Percentiles rank a stretch among this genome's conserved stretches.
Evolutionary conservation across 2,888 invertebrate genomes (phyloP).

Genomic region (Ectobius pallidus): DNA sequence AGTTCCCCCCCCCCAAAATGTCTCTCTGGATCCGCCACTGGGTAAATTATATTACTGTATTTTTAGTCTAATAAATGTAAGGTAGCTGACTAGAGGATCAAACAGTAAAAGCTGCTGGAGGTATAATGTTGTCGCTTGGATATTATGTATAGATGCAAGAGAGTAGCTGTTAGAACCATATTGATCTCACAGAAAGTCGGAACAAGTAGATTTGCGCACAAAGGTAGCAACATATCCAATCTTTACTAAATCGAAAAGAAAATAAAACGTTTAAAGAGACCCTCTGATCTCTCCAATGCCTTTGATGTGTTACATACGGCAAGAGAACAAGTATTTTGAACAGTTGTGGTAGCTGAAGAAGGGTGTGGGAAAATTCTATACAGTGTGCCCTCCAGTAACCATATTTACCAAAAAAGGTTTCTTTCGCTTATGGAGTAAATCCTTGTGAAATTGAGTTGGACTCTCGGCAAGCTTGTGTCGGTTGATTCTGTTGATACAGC

Average conservation of each 20-base stretch:
- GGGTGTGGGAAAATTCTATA: background rate
- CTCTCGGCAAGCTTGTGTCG: background rate
- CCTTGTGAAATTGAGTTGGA: constrained; percentile 38
- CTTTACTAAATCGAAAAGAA: constrained; percentile 14
- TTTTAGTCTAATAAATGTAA: no score
- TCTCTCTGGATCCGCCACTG: no score
- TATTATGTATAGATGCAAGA: no score
- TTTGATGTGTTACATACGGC: constrained; percentile 15
- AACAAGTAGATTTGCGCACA: constrained; percentile 13
- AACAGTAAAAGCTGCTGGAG: no score
- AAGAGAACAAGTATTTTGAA: background rate
- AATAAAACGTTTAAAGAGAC: background rate
- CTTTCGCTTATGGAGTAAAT: constrained; percentile 35
- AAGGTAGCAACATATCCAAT: constrained; percentile 12
- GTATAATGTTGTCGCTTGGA: no score
- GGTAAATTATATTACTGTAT: no score
- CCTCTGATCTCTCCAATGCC: constrained; percentile 16
- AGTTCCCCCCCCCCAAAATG: no score
- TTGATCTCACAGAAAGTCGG: no score
- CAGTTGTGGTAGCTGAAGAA: background rate
- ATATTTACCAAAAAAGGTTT: constrained; percentile 2
- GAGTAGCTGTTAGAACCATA: no score
- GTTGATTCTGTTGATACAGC: constrained; percentile 16
- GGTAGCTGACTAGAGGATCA: no score
- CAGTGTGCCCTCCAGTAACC: background rate